Percentiles rank a stretch among this genome's conserved stretches.
These are phyloP conservation scores for Podiceps cristatus DNA, from an alignment of 2,113 vertebrate genomes.

Conservation along the genomic window DNA sequence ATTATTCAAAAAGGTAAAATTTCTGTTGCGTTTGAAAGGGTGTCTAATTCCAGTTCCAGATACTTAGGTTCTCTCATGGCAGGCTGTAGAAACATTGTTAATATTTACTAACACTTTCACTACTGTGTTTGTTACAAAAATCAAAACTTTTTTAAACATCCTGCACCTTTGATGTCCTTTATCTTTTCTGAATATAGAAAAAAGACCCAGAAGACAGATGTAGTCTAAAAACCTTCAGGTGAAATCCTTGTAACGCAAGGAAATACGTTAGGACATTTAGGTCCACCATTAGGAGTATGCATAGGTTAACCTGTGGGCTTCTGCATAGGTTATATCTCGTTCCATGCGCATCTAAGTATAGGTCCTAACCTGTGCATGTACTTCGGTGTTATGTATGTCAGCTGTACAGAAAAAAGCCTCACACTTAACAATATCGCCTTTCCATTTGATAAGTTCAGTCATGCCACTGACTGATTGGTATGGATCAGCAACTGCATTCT, in stretches of 20 bases:
- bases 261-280: not conserved
- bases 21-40: not conserved
- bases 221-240: not conserved
- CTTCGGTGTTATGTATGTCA: not conserved
- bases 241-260: not conserved
- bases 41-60: not conserved
- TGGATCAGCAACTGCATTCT: not conserved
- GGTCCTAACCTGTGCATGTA: not conserved
- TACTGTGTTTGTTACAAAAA: not conserved
- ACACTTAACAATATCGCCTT: not conserved
- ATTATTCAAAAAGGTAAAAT: not conserved
- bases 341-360: not conserved
- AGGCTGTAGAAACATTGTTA: not conserved
- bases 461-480: not conserved
- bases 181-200: not conserved
- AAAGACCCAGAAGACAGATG: not conserved
- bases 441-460: not conserved
- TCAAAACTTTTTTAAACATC: not conserved
- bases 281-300: not conserved
- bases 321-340: rapidly evolving
- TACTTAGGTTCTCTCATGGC: not conserved
- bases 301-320: not conserved
- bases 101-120: not conserved
- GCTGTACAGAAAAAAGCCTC: not conserved
- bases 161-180: not conserved